These are phyloP conservation scores for Pangasius krempfi DNA, from an alignment of 2,797 vertebrate genomes.

Conservation along the genomic window DNA sequence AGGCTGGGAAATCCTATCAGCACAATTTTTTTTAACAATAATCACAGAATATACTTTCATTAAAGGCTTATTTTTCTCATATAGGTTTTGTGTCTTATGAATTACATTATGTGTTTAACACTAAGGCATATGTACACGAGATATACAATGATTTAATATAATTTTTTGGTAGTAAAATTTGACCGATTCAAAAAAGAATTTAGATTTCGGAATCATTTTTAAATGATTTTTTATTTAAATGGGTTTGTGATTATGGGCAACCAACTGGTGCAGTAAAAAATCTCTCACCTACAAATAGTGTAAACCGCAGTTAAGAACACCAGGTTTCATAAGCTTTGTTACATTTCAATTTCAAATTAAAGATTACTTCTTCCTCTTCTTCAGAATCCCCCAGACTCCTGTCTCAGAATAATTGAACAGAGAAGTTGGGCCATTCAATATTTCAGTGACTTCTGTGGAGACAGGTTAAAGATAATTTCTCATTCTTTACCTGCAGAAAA, in stretches of 20 bases:
- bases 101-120: neutral
- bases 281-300: constrained; percentile 1
- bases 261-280: neutral
- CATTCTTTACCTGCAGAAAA: neutral
- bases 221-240: neutral
- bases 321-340: constrained; percentile 8
- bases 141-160: neutral
- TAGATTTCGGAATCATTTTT: neutral
- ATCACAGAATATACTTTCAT: neutral
- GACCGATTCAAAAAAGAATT: neutral
- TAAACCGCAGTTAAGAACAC: constrained; percentile 1
- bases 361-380: neutral
- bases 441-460: neutral
- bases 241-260: neutral
- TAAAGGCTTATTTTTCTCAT: neutral
- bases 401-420: neutral
- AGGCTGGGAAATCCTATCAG: constrained; percentile 20
- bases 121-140: neutral
- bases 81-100: neutral
- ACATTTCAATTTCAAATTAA: constrained; percentile 26
- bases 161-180: neutral
- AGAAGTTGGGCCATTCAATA: neutral
- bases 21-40: neutral
- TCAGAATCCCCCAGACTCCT: neutral
- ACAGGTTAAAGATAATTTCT: neutral